Base-by-base conservation (phyloP, 2,888 invertebrate species). In the Drosophila pegasa region DNA sequence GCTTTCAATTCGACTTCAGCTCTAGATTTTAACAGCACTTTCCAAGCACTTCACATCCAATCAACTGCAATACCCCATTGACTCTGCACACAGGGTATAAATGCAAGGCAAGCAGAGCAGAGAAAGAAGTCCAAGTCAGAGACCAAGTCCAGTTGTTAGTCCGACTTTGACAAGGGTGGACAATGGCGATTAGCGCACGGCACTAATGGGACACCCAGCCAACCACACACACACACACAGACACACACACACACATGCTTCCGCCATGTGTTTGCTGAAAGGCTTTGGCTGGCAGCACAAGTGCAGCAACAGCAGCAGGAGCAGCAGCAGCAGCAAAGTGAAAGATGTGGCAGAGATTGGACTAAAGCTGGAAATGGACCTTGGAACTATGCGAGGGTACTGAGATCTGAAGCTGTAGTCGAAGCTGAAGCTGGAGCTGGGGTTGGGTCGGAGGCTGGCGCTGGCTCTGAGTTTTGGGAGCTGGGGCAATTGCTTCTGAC, bases 161-260 rank as follows among this genome's bases (percentile, higher is more conserved):
- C 50, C 66, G 63, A 75, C 72, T 84, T 87, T 87, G 83, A 84
- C 83, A 87, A 84, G 83, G 85, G 85, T 87, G 84, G 85, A 87
- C 87, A 84, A 87, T 87, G 86, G 88, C 86, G 84, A 87, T 85
- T 85, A 85, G 84, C 84, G 86, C 78, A 72, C 69, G 80, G 78
- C 80, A 80, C 85, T 87, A 84, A 84, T 84, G 88, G 82, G 85
- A 74, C 61, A 50, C 45, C 58, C 51, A 22, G 31, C 37, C 35
- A 50, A 12, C 45, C 55, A 45, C 33, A 63, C 64, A 20, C 37
- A 14, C 40, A 51, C 16, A 37, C 50, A 25, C 18, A 10, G 35
- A 60, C 55, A 16, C 40, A 12, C 40, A 65, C 38, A 29, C 29
- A 27, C n/a, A 37, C 18, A 38, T 27, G 18, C 52, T 52, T 38